phyloP scores from a whole-genome alignment of 2,888 invertebrate genomes.

The Bugula neritina region DNA sequence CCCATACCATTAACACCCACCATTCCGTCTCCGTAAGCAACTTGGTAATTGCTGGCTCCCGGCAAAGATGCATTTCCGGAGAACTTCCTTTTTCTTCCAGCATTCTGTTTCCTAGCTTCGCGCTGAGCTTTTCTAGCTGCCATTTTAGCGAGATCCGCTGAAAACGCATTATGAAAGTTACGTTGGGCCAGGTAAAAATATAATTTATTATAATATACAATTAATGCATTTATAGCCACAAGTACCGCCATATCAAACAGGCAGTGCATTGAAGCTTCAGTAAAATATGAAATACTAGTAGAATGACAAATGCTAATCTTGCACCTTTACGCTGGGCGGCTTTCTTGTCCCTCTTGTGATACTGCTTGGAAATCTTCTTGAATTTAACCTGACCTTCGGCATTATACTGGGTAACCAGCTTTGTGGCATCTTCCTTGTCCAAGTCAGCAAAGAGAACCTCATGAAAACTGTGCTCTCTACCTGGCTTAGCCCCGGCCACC shows the following conservation, averaged over 20 bases:
- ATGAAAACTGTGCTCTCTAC: conserved; percentile 40
- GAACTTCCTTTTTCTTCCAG: too few relatives aligned
- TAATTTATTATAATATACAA: too few relatives aligned
- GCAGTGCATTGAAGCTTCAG: too few relatives aligned
- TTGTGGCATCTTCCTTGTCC: conserved; percentile 61
- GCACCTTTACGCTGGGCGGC: conserved; percentile 8
- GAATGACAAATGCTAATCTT: too few relatives aligned
- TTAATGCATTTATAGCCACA: too few relatives aligned
- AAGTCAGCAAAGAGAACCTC: conserved; percentile 67
- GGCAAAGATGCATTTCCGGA: too few relatives aligned
- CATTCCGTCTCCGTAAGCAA: background rate
- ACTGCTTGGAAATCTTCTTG: conserved; percentile 41
- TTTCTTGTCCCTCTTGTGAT: conserved; percentile 31
- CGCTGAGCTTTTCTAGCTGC: background rate
- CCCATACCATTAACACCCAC: background rate
- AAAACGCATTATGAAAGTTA: too few relatives aligned
- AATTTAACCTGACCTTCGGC: conserved; percentile 58
- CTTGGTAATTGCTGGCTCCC: too few relatives aligned
- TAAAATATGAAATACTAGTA: too few relatives aligned
- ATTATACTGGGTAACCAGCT: conserved; percentile 74
- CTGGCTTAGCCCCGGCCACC: conserved; percentile 59
- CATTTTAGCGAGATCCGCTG: background rate
- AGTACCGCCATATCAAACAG: too few relatives aligned
- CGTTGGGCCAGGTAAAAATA: too few relatives aligned
- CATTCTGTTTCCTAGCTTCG: background rate